These are phyloP conservation scores for Cacatua alba DNA, from an alignment of 2,113 vertebrate species.

Conservation along the genomic window DNA sequence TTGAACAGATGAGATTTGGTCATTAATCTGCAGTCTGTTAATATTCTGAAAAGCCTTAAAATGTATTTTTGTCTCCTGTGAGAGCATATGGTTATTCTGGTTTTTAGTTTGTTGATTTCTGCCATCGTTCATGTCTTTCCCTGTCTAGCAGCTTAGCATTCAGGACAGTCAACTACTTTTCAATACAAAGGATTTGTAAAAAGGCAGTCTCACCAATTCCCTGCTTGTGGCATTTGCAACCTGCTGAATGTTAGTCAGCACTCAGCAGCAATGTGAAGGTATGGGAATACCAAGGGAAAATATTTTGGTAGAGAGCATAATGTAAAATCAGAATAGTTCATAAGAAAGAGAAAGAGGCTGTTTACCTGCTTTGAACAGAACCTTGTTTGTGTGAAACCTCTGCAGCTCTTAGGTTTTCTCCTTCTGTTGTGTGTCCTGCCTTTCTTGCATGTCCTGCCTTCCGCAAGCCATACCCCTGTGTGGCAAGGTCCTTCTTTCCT, in stretches of 20 bases:
- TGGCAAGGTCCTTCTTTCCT: background rate
- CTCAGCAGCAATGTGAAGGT: too few species aligned
- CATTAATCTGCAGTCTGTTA: background rate
- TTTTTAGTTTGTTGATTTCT: background rate
- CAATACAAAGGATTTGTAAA: fast-evolving
- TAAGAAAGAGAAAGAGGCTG: background rate
- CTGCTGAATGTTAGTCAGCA: background rate
- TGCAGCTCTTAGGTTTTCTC: background rate
- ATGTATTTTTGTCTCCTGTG: background rate
- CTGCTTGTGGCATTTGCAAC: background rate
- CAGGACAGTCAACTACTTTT: fast-evolving
- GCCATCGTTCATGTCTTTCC: fast-evolving
- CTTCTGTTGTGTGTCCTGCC: background rate
- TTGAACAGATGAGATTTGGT: background rate
- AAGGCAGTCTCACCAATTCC: background rate
- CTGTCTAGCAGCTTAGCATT: background rate
- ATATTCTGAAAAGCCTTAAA: background rate
- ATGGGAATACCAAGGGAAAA: background rate
- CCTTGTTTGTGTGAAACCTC: background rate
- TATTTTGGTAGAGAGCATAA: background rate
- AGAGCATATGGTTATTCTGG: background rate
- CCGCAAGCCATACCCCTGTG: background rate
- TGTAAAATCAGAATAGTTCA: background rate
- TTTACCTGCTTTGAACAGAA: background rate
- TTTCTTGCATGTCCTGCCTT: background rate